These are phyloP conservation scores for Nerophis ophidion DNA, from an alignment of 2,113 vertebrate species.

Conservation along the genomic window DNA sequence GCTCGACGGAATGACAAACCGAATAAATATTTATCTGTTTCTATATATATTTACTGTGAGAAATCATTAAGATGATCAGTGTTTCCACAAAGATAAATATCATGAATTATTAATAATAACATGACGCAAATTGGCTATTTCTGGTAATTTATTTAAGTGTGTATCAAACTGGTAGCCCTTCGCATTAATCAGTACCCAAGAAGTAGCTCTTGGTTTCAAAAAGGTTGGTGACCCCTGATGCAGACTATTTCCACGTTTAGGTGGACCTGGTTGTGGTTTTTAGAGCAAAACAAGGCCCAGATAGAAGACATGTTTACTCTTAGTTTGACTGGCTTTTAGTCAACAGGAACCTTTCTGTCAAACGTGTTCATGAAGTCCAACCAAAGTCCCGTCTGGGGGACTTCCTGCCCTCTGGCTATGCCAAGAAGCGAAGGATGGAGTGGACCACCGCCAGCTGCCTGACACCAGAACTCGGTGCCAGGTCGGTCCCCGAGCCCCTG, in stretches of 20 bases:
- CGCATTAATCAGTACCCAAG: too few relatives aligned
- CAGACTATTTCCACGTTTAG: neutral
- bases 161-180: too few relatives aligned
- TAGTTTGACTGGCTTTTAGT: constrained; percentile 31
- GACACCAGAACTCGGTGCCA: constrained; percentile 16
- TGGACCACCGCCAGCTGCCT: constrained; percentile 32
- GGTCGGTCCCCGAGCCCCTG: constrained; percentile 22
- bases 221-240: too few relatives aligned
- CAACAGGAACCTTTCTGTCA: constrained; percentile 53
- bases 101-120: too few relatives aligned
- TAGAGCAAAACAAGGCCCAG: constrained; percentile 17
- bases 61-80: too few relatives aligned
- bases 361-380: constrained; percentile 33
- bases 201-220: too few relatives aligned
- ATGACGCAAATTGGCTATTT: too few relatives aligned
- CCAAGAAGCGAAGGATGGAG: constrained; percentile 33
- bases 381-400: constrained; percentile 39
- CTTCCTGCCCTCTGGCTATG: constrained; percentile 38
- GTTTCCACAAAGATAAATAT: too few relatives aligned
- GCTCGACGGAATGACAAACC: too few relatives aligned
- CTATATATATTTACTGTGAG: too few relatives aligned
- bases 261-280: constrained; percentile 7
- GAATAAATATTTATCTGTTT: too few relatives aligned
- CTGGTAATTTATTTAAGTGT: too few relatives aligned
- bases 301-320: constrained; percentile 42